Conservation (phyloP, 1,140 invertebrate species). For the Cotesia glomerata region DNA sequence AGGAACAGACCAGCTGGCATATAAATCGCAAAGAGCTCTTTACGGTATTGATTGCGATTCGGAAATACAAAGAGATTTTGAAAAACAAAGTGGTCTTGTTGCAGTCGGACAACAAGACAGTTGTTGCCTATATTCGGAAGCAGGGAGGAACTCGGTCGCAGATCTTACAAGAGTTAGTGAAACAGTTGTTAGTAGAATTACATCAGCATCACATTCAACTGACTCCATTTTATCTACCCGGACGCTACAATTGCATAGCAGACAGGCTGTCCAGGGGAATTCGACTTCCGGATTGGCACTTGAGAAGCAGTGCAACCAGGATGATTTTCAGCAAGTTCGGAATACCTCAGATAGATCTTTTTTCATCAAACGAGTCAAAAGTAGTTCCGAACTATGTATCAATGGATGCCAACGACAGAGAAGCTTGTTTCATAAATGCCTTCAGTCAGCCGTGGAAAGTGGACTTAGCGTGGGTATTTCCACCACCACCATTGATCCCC, state of each 20-base stretch:
- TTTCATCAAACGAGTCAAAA: slow-evolving; percentile 28
- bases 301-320: slow-evolving; percentile 16
- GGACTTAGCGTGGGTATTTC: slow-evolving; percentile 26
- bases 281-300: slow-evolving; percentile 33
- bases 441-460: slow-evolving; percentile 8
- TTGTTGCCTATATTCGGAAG: slow-evolving; percentile 30
- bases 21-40: slow-evolving; percentile 47
- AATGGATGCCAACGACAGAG: slow-evolving; percentile 14
- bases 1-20: slow-evolving; percentile 36
- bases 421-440: too few species aligned
- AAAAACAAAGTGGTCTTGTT: slow-evolving; percentile 32
- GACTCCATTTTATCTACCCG: slow-evolving; percentile 32
- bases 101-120: slow-evolving; percentile 52
- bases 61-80: slow-evolving; percentile 27
- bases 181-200: slow-evolving; percentile 22
- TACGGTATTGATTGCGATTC: slow-evolving; percentile 41
- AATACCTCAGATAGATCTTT: slow-evolving; percentile 29
- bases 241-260: slow-evolving; percentile 34
- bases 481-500: slow-evolving; percentile 38
- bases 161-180: background rate
- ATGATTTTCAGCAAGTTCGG: slow-evolving; percentile 30
- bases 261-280: slow-evolving; percentile 36
- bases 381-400: slow-evolving; percentile 28
- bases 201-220: slow-evolving; percentile 25
- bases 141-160: background rate